Evolutionary conservation across 2,888 invertebrate genomes (phyloP), one percentile per base, ranked within the genome.

Genomic region (Schrankia costaestrigalis): DNA sequence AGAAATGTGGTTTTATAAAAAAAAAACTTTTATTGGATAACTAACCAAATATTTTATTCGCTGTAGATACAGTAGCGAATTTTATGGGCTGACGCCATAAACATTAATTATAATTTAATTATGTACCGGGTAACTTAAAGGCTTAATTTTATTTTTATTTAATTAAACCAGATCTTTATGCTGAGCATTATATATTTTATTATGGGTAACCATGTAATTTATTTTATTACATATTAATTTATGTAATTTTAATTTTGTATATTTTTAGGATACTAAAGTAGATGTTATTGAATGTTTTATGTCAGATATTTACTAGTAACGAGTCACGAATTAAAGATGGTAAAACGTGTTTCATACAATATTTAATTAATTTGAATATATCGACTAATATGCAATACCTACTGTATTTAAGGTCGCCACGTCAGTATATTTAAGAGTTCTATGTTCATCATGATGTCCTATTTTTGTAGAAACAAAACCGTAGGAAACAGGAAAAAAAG

Each of bases 211-310:
- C n/a, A n/a, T n/a, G n/a, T 39, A 53, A 58, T 56, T 45, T 48
- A 54, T 46, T 57, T 58, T 53, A 58, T 56, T 15, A 48, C 28
- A 44, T 35, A 47, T 56, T 57, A 58, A 58, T 56, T n/a, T n/a
- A n/a, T 48, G 54, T 41, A 33, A 45, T 48, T 53, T 46, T 43
- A 47, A 49, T 54, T 51, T 38, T 12, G 39, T 45, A 56, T 56
- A 48, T 54, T 54, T 56, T 39, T 26, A 35, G 36, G 46, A 28
- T 42, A 38, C 40, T 43, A 54, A 56, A 56, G 32, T 32, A 28
- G 40, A 41, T 33, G 32, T 45, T 36, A 35, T 35, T 18, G 18
- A 12, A 32, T 37, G 32, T 37, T 35, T 36, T 41, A n/a, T 7
- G n/a, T n/a, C n/a, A n/a, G n/a, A n/a, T n/a, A n/a, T n/a, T n/a